Evolutionary conservation across 2,888 invertebrate species (phyloP).

Genomic region (Melanostoma mellinum): DNA sequence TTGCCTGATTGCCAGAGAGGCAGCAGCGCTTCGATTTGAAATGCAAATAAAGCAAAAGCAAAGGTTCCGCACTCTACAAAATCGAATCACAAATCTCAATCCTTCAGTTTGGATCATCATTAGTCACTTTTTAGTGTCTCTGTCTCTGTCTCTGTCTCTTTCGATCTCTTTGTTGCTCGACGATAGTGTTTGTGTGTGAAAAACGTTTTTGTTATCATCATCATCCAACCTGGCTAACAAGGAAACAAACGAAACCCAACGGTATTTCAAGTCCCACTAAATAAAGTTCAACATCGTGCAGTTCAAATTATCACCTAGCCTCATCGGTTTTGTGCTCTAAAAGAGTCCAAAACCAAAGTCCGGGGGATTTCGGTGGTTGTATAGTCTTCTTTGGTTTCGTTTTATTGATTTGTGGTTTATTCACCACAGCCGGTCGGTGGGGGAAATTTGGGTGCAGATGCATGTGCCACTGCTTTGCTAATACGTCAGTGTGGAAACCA

Average conservation of each 20-base stretch:
- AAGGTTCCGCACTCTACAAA: slow-evolving; percentile 20
- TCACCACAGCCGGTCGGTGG: slow-evolving; percentile 21
- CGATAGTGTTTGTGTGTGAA: background rate
- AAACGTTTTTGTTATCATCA: slow-evolving; percentile 31
- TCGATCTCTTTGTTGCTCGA: background rate
- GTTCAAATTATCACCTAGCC: slow-evolving; percentile 61
- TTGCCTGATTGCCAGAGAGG: slow-evolving; percentile 5
- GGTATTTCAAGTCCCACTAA: slow-evolving; percentile 61
- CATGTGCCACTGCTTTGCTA: background rate
- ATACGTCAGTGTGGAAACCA: background rate
- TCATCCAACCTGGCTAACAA: slow-evolving; percentile 46
- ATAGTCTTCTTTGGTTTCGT: slow-evolving; percentile 23
- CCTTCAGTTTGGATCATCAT: slow-evolving; percentile 41
- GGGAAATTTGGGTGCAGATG: slow-evolving; percentile 21
- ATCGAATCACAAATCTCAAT: slow-evolving; percentile 34
- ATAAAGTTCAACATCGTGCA: slow-evolving; percentile 71
- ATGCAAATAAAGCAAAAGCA: slow-evolving; percentile 46
- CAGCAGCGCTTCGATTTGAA: slow-evolving; percentile 31
- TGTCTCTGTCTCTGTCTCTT: background rate
- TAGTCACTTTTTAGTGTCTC: slow-evolving; percentile 36
- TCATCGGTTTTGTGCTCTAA: background rate
- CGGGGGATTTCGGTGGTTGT: slow-evolving; percentile 9
- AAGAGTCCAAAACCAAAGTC: background rate
- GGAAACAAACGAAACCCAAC: slow-evolving; percentile 59
- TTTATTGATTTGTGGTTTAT: slow-evolving; percentile 38